Base-by-base conservation (phyloP, 2,888 invertebrate species). In the Nomada goodeniana region DNA sequence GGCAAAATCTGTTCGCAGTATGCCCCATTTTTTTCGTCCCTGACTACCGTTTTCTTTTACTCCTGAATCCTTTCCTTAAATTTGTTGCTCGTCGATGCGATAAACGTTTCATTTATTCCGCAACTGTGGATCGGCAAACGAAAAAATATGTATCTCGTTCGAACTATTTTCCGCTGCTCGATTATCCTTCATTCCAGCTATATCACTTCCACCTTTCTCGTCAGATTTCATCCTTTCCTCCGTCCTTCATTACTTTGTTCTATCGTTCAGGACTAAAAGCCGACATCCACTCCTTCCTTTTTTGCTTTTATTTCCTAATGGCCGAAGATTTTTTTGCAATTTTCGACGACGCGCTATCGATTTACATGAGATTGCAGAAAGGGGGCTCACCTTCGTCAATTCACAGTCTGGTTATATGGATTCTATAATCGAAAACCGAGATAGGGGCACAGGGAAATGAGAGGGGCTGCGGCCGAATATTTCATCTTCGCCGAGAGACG, bases 301-400 rank as follows among this genome's bases (percentile, higher is more conserved):
- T 55, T 36, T 42, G 44, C 29, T 60, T 26, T 36, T 36, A 36
- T 68, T 70, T 75, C 65, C 29, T 63, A 74, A 69, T 52, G 53
- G 3, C 55, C 44, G 9, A 20, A 67, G 59, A 57, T 57, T 87
- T 83, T 83, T 77, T 81, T 64, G 69, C 74, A 84, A 80, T 87
- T 86, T 87, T 83, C 76, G 55, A 64, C 55, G 69, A 44, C 73
- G 75, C 55, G 26, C 80, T 78, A 72, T 80, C 85, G 86, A 86
- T 87, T 88, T 80, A 82, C 76, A 82, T 80, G 88, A 84, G 82
- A 82, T 80, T 72, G 86, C 84, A 75, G 77, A 70, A 73, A 57
- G 55, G 65, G 60, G 60, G 69, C 68, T 18, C 52, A 26, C 26
- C 64, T 55, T 44, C 76, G 60, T 55, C 65, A 50, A 69, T 72